phyloP scores from a whole-genome alignment of 2,888 invertebrate genomes.

The Athalia cordata region DNA sequence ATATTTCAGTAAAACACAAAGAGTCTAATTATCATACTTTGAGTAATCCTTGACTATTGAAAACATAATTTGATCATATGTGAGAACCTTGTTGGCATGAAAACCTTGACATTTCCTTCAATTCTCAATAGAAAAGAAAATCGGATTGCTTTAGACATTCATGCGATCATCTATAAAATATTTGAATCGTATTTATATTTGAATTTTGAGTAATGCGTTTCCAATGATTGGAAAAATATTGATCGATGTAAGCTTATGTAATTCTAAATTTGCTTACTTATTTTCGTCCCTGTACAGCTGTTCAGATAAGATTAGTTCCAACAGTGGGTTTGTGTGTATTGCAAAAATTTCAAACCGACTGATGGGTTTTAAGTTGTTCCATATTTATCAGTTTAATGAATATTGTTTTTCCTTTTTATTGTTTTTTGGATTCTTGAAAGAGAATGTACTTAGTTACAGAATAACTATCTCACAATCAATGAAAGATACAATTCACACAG shows the following conservation, averaged over 20 bases:
- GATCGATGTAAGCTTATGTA: constrained; percentile 30
- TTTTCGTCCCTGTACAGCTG: constrained; percentile 28
- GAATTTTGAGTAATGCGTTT: not conserved
- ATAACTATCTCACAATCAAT: not conserved
- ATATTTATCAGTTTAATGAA: not conserved
- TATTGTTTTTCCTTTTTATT: constrained; percentile 3
- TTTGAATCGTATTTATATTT: not conserved
- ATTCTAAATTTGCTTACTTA: constrained; percentile 45
- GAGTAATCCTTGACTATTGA: no score
- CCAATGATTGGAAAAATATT: not conserved
- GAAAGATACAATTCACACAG: not conserved
- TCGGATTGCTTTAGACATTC: no score
- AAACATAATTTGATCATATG: no score
- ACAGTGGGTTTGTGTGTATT: not conserved
- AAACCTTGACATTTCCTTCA: no score
- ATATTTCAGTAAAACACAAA: no score
- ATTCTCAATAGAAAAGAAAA: no score
- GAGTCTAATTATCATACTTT: no score
- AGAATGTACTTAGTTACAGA: not conserved
- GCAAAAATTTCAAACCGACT: not conserved
- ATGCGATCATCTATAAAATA: no score
- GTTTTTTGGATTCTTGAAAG: not conserved
- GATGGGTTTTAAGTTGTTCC: not conserved
- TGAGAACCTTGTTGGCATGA: no score
- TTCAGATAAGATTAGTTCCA: constrained; percentile 37